These are phyloP conservation scores for Steinernema hermaphroditum DNA, from an alignment of 2,888 invertebrate species.

Conservation along the genomic window DNA sequence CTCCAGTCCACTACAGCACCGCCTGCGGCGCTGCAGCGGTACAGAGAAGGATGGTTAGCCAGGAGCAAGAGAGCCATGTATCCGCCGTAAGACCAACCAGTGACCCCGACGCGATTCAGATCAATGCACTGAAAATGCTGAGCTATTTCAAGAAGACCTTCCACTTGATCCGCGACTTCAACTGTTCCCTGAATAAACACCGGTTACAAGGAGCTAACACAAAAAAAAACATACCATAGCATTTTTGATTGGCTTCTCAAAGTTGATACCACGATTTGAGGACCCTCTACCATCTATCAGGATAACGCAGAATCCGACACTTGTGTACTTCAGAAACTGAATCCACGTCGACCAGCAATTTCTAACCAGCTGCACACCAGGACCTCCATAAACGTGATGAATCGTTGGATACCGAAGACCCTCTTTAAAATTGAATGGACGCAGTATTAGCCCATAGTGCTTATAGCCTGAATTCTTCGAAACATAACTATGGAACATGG, in stretches of 20 bases:
- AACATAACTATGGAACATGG: not conserved
- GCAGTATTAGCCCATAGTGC: constrained; percentile 44
- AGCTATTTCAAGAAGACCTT: constrained; percentile 85
- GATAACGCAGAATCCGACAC: constrained; percentile 92
- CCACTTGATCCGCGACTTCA: constrained; percentile 90
- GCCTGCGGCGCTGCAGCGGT: constrained; percentile 78
- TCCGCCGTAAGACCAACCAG: constrained; percentile 98
- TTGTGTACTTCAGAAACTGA: constrained; percentile 74
- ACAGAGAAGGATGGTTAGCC: constrained; percentile 82
- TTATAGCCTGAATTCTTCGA: constrained; percentile 34
- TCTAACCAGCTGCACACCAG: constrained; percentile 93
- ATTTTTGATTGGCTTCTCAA: constrained; percentile 85
- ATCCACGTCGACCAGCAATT: constrained; percentile 71
- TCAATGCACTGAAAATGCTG: constrained; percentile 82
- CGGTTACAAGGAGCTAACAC: not conserved
- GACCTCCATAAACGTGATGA: constrained; percentile 95
- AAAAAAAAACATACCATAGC: constrained; percentile 77
- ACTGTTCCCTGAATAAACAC: constrained; percentile 76
- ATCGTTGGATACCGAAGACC: constrained; percentile 79
- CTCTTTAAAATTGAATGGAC: constrained; percentile 39
- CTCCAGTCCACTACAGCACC: constrained; percentile 97
- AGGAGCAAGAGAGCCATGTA: constrained; percentile 92
- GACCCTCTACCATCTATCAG: constrained; percentile 94
- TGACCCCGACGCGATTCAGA: constrained; percentile 86
- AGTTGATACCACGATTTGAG: constrained; percentile 84